These are phyloP conservation scores for Danio kyathit DNA, from an alignment of 2,797 vertebrate species.

Conservation along the genomic window DNA sequence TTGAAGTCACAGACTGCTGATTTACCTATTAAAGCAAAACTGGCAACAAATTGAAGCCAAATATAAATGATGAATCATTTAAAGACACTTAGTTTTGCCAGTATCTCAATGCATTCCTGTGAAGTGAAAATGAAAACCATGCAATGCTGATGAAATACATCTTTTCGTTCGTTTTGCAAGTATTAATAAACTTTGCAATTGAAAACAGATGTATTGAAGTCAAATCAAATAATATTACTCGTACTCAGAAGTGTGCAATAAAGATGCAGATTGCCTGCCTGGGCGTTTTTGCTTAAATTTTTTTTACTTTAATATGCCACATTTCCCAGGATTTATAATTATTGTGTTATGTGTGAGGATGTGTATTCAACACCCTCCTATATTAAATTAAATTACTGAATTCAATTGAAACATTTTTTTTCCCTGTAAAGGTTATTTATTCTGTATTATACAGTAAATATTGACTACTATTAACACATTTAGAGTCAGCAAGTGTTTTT, in stretches of 20 bases:
- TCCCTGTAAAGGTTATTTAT: not conserved
- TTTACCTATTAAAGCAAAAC: not conserved
- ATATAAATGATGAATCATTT: not conserved
- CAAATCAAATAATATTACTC: not conserved
- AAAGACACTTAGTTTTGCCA: not conserved
- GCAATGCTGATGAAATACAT: not conserved
- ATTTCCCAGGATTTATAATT: constrained; percentile 14
- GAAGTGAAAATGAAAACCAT: not conserved
- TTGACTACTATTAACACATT: not conserved
- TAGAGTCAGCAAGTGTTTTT: not conserved
- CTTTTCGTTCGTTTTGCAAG: not conserved
- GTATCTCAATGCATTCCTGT: not conserved
- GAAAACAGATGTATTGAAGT: not conserved
- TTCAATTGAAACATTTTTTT: not conserved
- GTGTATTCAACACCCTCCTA: not conserved
- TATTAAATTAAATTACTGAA: not conserved
- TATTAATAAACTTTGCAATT: not conserved
- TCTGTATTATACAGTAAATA: not conserved
- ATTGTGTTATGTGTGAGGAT: not conserved
- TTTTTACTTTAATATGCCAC: not conserved
- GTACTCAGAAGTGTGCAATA: not conserved
- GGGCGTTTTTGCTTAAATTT: constrained; percentile 15
- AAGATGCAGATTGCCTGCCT: constrained; percentile 1
- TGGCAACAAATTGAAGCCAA: not conserved
- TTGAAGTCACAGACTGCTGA: not conserved